Evolutionary conservation across 2,888 invertebrate species (phyloP), one percentile per base, ranked within the genome.

Genomic region (Synergus laeviventris): DNA sequence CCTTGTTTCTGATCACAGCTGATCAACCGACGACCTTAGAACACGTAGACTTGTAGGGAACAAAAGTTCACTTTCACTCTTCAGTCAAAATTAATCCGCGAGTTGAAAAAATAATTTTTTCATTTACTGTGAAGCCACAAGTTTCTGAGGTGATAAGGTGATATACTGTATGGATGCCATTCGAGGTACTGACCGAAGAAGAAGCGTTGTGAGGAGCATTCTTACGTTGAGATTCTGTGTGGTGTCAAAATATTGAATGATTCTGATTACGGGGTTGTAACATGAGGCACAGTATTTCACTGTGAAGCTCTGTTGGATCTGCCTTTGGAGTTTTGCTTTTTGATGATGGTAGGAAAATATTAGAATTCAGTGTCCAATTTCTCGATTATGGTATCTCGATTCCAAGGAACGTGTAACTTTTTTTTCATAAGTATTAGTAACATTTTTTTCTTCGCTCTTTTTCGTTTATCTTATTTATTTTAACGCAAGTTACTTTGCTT

Each of bases 1-100:
- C 5, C 31, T 76, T 70, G 31, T 56, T 64, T 75, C 61, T 42
- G 73, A 42, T 62, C 42, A 56, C 76, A 76, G 76, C 76, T 76
- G 76, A 76, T 76, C 76, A 56, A 66, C 54, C 49, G 54, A 75
- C 38, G 64, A 59, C 42, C 59, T 42, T 66, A 45, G 16, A 21
- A 56, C n/a, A 56, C 56, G 21, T 45, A 70, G 24, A 31, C 24
- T 42, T 45, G 42, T 1, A 45, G 16, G 66, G 31, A 31, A 24
- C 16, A 70, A 45, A 70, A 31, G 31, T 70, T 70, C 66, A 70
- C 21, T 70, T 24, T 70, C 24, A 42, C 21, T 45, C 21, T 45
- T 14, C 14, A 2, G 7, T 8, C 9, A 45, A 66, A 70, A 18
- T 12, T 31, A 70, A 70, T 45, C 16, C 16, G 9, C 7, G 2